These are phyloP conservation scores for Tenthredo notha DNA, from an alignment of 2,888 invertebrate genomes.

Conservation along the genomic window DNA sequence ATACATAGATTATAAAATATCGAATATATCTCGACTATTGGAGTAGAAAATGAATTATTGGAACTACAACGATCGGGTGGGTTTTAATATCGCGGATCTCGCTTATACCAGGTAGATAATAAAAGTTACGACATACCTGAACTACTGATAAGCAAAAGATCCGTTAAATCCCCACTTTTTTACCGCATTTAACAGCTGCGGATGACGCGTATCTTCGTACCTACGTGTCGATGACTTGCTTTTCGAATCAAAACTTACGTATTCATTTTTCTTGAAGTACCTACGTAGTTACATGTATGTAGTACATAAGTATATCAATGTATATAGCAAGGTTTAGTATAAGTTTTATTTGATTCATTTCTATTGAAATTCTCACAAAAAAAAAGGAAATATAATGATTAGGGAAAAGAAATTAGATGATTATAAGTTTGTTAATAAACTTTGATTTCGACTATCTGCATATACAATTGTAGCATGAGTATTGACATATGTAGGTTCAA, in stretches of 20 bases:
- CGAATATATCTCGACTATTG: background rate
- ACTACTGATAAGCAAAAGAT: background rate
- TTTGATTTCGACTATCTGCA: background rate
- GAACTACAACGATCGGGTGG: background rate
- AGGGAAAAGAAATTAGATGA: too few species aligned
- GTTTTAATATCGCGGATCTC: slow-evolving; percentile 3
- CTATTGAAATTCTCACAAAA: too few species aligned
- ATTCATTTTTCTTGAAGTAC: background rate
- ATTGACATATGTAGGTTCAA: background rate
- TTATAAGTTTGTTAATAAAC: background rate
- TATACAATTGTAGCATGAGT: background rate
- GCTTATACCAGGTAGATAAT: background rate
- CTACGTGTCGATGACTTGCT: background rate
- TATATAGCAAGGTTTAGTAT: background rate
- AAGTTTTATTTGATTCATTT: background rate
- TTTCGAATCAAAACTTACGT: background rate
- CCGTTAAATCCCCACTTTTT: background rate
- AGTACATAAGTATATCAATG: background rate
- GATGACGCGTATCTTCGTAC: background rate
- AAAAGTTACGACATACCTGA: background rate
- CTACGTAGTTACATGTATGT: background rate
- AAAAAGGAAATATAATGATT: too few species aligned
- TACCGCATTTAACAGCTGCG: background rate
- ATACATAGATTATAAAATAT: background rate
- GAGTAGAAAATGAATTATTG: background rate